Evolutionary conservation across 2,888 invertebrate genomes (phyloP), one percentile per base, ranked within the genome.

Genomic region (Apeira syringaria): DNA sequence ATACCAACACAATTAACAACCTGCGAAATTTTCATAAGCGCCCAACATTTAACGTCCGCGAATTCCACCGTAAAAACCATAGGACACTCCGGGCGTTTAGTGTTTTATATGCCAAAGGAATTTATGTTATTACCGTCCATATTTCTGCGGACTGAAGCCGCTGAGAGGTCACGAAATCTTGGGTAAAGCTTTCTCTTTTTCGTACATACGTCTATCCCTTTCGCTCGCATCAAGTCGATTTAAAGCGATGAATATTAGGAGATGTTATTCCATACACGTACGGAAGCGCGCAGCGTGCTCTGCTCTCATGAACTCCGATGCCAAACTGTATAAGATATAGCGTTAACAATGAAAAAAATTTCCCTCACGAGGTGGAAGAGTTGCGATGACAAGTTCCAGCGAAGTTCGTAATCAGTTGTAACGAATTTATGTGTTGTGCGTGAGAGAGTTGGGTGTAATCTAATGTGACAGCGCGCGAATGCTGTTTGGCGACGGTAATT

Each of bases 101-200:
- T 89, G 89, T 89, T 90, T 90, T 90, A 90, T 90, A 90, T 87
- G 86, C 88, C 83, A 76, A 81, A 84, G 80, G 88, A 89, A 90
- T 90, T 90, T 89, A 90, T 88, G 86, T 89, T 90, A 90, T 89
- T 90, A 85, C 89, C 81, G 76, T 80, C 86, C 89, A 90, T 90
- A 90, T 90, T 90, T 90, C 81, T 88, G 76, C 78, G 79, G 82
- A 78, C 85, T 78, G 82, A 80, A 86, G 80, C 80, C 75, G 85
- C 74, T 86, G 89, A 89, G 85, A 89, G 88, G 89, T 88, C 89
- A 88, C 89, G 86, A 79, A 86, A 80, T 87, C 87, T 86, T 80
- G 80, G 78, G 68, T 74, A 75, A 74, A 73, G 69, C 50, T 47
- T 32, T 71, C 76, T 61, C 69, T 53, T 56, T 85, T 67, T 38